Evolutionary conservation across 2,797 vertebrate species (phyloP), one percentile per base, ranked within the genome.

Genomic region (Rhynchonycteris naso): DNA sequence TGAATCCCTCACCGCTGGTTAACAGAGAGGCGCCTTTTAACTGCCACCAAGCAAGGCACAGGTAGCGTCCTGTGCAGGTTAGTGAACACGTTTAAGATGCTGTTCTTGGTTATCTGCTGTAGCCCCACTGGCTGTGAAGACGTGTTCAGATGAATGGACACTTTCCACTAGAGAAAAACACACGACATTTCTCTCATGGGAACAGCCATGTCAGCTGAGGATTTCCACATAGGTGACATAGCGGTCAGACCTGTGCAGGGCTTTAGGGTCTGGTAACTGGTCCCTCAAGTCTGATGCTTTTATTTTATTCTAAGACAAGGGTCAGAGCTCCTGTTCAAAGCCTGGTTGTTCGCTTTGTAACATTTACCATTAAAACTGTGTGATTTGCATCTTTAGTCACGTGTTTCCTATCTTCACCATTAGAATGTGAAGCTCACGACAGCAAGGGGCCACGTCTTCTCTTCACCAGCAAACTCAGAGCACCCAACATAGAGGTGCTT

Each of bases 61-160:
- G 50, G 54, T 0, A 14, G 9, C 26, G 22, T 30, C 21, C 47
- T n/a, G 52, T 6, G 7, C 18, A 50, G 33, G 12, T 78, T 87
- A 35, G 92, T 74, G 26, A 88, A 76, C 13, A 7, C 16, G 58
- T 14, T 61, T 5, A 52, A 88, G 82, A 72, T 52, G 21, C 47
- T 30, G 5, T 15, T 54, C 43, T 85, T 43, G 56, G 35, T 52
- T 21, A 30, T 38, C 30, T 74, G 30, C 12, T 71, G n/a, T 30
- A 79, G 90, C 38, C 18, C 71, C 9, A 11, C 2, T 74, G 22
- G 30, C n/a, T 82, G 38, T 26, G 5, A 92, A 86, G 33, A 38
- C 65, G 78, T 65, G 56, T 76, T 78, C 85, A 82, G 72, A 79
- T 50, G 50, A 80, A 88, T 19, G 43, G 81, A 59, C 43, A 58